These are phyloP conservation scores for Psilopsiagon aymara DNA, from an alignment of 2,113 vertebrate species.

Conservation along the genomic window DNA sequence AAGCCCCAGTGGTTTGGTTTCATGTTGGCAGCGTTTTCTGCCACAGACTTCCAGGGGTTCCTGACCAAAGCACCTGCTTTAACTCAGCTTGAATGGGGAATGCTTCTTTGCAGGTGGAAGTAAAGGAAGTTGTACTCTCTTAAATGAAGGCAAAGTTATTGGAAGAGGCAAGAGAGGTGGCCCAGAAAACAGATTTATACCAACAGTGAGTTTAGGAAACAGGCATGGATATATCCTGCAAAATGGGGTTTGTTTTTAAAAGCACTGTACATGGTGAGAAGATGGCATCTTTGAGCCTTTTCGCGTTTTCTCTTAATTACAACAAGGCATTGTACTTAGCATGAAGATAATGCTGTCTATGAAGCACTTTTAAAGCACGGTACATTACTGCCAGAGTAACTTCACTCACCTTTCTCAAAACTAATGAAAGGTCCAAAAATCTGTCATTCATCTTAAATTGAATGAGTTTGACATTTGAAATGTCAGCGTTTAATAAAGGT, in stretches of 20 bases:
- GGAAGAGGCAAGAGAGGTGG: neutral
- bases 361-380: fast-evolving
- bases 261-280: neutral
- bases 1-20: neutral
- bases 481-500: neutral
- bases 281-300: neutral
- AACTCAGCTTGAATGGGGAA: neutral
- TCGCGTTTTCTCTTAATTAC: neutral
- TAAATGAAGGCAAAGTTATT: neutral
- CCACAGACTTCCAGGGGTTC: neutral
- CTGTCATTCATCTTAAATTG: neutral
- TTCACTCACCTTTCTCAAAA: neutral
- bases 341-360: neutral
- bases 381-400: neutral
- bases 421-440: neutral
- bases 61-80: neutral
- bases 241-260: neutral
- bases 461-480: neutral
- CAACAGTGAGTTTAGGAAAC: neutral
- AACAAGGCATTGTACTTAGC: neutral
- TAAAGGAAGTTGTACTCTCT: neutral
- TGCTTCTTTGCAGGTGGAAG: neutral
- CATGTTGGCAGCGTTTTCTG: neutral
- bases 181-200: neutral
- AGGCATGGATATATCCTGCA: neutral